Percentiles rank a stretch among this genome's conserved stretches.
These are phyloP conservation scores for Manacus vitellinus DNA, from an alignment of 2,113 vertebrate species.

Conservation along the genomic window DNA sequence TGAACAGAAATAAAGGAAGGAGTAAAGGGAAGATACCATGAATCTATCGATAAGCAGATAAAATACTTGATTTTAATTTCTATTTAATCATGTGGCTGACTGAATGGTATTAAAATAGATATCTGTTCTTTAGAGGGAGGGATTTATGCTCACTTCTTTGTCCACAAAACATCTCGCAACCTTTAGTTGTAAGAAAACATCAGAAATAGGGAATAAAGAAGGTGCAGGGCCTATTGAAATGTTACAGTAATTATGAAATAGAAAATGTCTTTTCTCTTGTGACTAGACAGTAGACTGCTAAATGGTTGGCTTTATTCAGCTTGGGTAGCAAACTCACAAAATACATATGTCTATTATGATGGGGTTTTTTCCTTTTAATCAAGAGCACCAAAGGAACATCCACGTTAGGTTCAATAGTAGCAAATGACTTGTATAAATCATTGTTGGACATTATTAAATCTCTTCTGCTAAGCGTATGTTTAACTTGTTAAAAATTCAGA, in stretches of 20 bases:
- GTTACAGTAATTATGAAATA: background rate
- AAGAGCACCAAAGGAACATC: background rate
- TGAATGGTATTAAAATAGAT: background rate
- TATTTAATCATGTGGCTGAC: background rate
- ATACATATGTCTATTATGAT: background rate
- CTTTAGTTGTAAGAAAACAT: background rate
- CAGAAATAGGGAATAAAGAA: background rate
- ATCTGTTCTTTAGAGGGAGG: background rate
- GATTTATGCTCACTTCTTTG: background rate
- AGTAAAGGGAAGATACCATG: background rate
- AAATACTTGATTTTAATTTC: background rate
- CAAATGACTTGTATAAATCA: background rate
- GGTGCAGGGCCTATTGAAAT: accelerated
- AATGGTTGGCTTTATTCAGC: background rate
- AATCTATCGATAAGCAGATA: background rate
- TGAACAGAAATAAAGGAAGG: background rate
- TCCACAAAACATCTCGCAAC: background rate
- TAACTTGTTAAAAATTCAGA: background rate
- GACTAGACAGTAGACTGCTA: background rate
- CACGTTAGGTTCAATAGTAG: background rate
- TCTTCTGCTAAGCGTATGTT: background rate
- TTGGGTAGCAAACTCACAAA: background rate
- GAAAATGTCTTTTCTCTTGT: background rate
- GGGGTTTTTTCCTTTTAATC: background rate
- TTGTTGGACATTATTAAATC: background rate